These are phyloP conservation scores for Tetraodon nigroviridis DNA, from an alignment of 2,113 vertebrate species.

Conservation along the genomic window DNA sequence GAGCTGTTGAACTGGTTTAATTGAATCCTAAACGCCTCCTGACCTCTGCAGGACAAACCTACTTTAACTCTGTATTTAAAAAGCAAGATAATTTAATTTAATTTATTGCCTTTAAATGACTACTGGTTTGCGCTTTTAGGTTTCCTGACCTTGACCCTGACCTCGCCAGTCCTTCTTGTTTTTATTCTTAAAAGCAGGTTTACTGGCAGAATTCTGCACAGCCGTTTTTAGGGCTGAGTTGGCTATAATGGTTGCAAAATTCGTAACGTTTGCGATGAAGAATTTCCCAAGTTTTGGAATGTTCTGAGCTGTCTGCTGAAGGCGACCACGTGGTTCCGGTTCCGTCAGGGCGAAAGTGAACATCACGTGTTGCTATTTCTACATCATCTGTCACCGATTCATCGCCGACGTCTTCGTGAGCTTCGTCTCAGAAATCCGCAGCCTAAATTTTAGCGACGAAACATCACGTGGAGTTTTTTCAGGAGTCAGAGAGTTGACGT, in stretches of 20 bases:
- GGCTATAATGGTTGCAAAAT: too few relatives aligned
- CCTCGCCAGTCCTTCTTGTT: not conserved
- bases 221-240: not conserved
- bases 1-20: not conserved
- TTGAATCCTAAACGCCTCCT: not conserved
- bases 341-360: not conserved
- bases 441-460: not conserved
- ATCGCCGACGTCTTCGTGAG: not conserved
- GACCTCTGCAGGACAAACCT: conserved; percentile 40
- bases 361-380: not conserved
- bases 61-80: conserved; percentile 16
- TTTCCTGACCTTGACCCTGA: conserved; percentile 23
- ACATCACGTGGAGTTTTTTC: conserved; percentile 3
- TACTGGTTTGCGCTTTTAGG: not conserved
- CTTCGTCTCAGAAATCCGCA: too few relatives aligned
- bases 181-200: not conserved
- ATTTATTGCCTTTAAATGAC: conserved; percentile 11
- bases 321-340: conserved; percentile 4
- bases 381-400: not conserved
- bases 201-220: conserved; percentile 11
- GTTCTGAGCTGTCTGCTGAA: not conserved
- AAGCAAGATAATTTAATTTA: not conserved
- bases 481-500: not conserved
- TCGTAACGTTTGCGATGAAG: too few relatives aligned
- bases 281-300: not conserved